phyloP scores from a whole-genome alignment of 2,888 invertebrate species.

The Eupithecia subumbrata region DNA sequence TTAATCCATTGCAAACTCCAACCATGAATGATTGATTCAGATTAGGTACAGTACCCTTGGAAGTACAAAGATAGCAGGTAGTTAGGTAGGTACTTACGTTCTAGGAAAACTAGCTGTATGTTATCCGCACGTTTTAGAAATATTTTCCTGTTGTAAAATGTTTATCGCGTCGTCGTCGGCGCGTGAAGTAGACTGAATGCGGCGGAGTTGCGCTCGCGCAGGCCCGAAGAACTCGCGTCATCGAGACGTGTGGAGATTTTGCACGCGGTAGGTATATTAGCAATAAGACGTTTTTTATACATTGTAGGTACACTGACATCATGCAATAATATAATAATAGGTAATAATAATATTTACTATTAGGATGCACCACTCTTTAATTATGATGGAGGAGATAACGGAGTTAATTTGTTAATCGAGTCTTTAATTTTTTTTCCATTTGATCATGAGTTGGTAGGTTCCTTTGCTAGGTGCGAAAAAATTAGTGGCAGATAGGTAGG shows the following conservation, averaged over 20 bases:
- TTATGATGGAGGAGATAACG: too few relatives aligned
- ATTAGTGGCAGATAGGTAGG: too few relatives aligned
- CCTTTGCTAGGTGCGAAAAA: too few relatives aligned
- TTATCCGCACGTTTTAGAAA: background rate
- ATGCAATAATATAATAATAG: too few relatives aligned
- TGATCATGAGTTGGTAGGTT: too few relatives aligned
- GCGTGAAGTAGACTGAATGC: background rate
- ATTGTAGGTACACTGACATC: too few relatives aligned
- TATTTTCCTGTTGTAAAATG: conserved; percentile 3
- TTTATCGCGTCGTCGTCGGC: conserved; percentile 1
- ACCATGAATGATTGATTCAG: background rate
- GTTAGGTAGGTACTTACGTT: background rate
- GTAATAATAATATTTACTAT: too few relatives aligned
- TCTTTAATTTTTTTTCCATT: too few relatives aligned
- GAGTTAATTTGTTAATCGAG: too few relatives aligned
- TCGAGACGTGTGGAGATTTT: background rate
- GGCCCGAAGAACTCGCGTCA: background rate
- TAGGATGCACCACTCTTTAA: too few relatives aligned
- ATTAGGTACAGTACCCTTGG: background rate
- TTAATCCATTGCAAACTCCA: background rate
- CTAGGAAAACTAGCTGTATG: conserved; percentile 3
- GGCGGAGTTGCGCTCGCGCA: background rate
- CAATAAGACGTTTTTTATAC: too few relatives aligned
- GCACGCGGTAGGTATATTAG: background rate
- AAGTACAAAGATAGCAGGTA: background rate